Percentiles rank a stretch among this genome's conserved stretches.
Conservation (phyloP, 2,113 vertebrate species). For the Microtus ochrogaster region DNA sequence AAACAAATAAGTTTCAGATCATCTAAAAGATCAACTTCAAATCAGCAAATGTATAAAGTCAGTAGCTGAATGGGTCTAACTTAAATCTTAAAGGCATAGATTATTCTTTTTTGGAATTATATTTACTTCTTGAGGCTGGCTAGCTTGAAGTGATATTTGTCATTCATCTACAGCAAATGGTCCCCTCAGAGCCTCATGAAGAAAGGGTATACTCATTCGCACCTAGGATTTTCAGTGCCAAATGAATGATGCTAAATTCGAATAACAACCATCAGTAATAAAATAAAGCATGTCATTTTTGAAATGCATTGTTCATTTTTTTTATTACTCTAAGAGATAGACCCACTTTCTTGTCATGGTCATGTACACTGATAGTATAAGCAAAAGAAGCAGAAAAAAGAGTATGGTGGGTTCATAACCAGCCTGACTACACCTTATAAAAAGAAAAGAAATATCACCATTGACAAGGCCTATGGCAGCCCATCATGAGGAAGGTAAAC, state of each 20-base stretch:
- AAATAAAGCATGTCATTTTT: neutral
- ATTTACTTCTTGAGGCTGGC: neutral
- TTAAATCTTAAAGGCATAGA: neutral
- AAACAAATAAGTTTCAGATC: constrained; percentile 34
- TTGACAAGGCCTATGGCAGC: neutral
- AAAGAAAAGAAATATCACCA: neutral
- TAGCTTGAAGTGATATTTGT: neutral
- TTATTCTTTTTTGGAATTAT: neutral
- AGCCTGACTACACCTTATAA: neutral
- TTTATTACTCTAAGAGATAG: neutral
- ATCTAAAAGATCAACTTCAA: constrained; percentile 14
- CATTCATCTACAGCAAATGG: neutral
- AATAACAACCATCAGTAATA: neutral
- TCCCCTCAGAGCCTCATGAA: neutral
- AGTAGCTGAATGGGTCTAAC: neutral
- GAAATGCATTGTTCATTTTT: neutral
- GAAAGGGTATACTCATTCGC: neutral
- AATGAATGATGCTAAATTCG: neutral
- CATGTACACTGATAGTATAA: neutral
- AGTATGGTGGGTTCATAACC: neutral
- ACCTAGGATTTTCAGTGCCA: neutral
- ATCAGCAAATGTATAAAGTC: neutral
- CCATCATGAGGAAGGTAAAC: neutral
- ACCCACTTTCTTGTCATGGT: neutral
- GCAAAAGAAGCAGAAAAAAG: neutral